phyloP scores from a whole-genome alignment of 2,797 vertebrate species.

The Rhynchonycteris naso region DNA sequence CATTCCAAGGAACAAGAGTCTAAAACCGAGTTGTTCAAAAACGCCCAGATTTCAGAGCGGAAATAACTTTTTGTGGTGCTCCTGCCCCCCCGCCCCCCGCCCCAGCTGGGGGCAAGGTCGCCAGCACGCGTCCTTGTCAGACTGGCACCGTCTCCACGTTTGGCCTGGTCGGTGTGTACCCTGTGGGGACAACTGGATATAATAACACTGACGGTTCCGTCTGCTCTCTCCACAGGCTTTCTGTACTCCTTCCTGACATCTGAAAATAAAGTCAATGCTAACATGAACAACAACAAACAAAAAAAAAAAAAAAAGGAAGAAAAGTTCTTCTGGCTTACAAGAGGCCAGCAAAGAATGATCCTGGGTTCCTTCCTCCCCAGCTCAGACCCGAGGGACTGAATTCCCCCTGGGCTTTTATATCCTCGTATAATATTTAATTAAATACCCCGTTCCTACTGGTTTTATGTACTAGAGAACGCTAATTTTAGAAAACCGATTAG shows the following conservation, averaged over 20 bases:
- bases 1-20: neutral
- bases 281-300: neutral
- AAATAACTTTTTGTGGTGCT: neutral
- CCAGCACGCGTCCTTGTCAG: neutral
- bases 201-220: neutral
- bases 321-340: slow-evolving; percentile 10
- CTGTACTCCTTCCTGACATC: neutral
- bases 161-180: neutral
- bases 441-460: slow-evolving; percentile 84
- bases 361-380: slow-evolving; percentile 64
- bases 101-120: neutral
- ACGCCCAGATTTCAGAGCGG: neutral
- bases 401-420: slow-evolving; percentile 82
- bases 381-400: slow-evolving; percentile 78
- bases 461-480: slow-evolving; percentile 86
- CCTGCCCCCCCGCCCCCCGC: neutral
- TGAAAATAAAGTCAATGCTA: slow-evolving; percentile 38
- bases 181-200: neutral
- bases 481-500: slow-evolving; percentile 90
- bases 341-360: slow-evolving; percentile 9
- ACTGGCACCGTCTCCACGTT: neutral
- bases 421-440: slow-evolving; percentile 86
- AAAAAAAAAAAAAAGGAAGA: neutral
- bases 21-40: neutral
- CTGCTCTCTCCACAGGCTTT: neutral